phyloP scores from a whole-genome alignment of 2,888 invertebrate genomes.

The Epinotia nisella region DNA sequence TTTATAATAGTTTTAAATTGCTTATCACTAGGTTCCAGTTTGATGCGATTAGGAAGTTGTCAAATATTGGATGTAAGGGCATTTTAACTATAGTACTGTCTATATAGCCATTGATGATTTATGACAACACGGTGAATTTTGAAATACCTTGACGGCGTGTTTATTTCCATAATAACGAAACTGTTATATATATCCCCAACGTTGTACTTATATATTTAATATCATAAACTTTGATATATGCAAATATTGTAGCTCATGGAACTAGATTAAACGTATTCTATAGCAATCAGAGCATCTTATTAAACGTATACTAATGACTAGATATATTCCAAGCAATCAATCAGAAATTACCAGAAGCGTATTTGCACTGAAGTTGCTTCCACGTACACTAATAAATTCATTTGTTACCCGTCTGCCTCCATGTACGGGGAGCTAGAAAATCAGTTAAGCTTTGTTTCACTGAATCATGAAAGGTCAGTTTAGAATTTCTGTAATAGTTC shows the following conservation, averaged over 20 bases:
- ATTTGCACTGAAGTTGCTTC: constrained; percentile 23
- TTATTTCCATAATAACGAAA: too few species aligned
- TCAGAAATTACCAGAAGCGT: constrained; percentile 22
- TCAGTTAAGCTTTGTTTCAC: constrained; percentile 1
- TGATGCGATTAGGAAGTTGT: too few species aligned
- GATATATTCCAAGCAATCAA: constrained; percentile 4
- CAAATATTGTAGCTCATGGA: background rate
- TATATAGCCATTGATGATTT: too few species aligned
- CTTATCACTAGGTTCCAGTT: too few species aligned
- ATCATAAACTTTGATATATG: background rate
- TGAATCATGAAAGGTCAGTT: constrained; percentile 27
- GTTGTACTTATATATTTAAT: too few species aligned
- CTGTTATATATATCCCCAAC: too few species aligned
- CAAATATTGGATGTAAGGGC: too few species aligned
- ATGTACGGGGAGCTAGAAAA: constrained; percentile 10
- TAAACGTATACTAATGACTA: background rate
- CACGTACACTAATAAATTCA: constrained; percentile 37
- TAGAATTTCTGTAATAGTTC: constrained; percentile 5
- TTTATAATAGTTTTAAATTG: too few species aligned
- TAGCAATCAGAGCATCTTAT: background rate
- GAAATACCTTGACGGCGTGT: too few species aligned
- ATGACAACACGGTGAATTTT: too few species aligned
- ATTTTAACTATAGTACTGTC: too few species aligned
- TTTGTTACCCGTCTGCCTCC: constrained; percentile 25
- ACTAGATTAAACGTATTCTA: background rate